Conservation (phyloP, 1,140 invertebrate species). For the Saccostrea cuccullata region DNA sequence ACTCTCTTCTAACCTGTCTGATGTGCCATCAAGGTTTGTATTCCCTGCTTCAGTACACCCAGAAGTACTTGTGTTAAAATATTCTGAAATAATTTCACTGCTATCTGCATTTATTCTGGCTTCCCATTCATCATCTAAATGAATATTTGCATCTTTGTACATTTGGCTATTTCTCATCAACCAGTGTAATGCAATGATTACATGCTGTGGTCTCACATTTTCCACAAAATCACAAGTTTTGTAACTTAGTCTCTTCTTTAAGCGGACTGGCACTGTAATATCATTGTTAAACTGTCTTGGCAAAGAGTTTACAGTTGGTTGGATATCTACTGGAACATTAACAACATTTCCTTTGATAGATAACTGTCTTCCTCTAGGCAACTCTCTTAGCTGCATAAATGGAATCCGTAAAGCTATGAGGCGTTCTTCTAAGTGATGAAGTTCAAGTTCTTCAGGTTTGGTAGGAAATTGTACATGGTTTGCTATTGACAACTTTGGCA, state of each 20-base stretch:
- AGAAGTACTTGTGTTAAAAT: background rate
- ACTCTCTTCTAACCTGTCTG: background rate
- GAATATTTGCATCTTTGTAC: slow-evolving; percentile 29
- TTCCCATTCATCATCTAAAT: slow-evolving; percentile 36
- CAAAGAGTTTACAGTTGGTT: slow-evolving; percentile 32
- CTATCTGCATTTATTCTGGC: background rate
- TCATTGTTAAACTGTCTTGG: slow-evolving; percentile 28
- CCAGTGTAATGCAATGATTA: slow-evolving; percentile 19
- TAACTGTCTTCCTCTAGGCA: slow-evolving; percentile 49
- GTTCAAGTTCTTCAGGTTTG: slow-evolving; percentile 47
- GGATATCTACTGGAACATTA: slow-evolving; percentile 53
- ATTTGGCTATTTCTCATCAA: slow-evolving; percentile 44
- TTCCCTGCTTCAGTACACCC: background rate
- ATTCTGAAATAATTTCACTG: background rate
- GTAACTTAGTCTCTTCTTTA: slow-evolving; percentile 42
- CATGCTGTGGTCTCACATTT: slow-evolving; percentile 41
- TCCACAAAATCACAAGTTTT: slow-evolving; percentile 3
- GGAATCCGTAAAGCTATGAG: slow-evolving; percentile 53
- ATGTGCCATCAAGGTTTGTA: background rate
- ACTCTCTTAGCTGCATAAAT: slow-evolving; percentile 58
- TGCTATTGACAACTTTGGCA: slow-evolving; percentile 43
- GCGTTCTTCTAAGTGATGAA: slow-evolving; percentile 49
- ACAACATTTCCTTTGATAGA: slow-evolving; percentile 53
- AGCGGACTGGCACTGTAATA: slow-evolving; percentile 14
- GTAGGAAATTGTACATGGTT: slow-evolving; percentile 57